Conservation (phyloP, 2,888 invertebrate species). For the Teinopalpus imperialis region DNA sequence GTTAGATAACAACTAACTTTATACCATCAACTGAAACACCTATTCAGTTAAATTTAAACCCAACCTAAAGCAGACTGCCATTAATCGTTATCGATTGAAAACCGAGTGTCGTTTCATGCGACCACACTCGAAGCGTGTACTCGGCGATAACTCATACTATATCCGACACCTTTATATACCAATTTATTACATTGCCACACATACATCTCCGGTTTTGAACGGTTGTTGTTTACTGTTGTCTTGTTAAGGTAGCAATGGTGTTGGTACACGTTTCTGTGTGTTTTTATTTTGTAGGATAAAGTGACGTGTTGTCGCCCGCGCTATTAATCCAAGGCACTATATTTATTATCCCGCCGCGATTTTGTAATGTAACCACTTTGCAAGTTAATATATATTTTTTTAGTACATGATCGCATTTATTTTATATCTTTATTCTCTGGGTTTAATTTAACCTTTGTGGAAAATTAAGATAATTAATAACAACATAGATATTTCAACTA, state of each 20-base stretch:
- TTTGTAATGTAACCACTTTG: constrained; percentile 17
- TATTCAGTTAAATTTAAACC: constrained; percentile 19
- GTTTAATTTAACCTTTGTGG: too few relatives aligned
- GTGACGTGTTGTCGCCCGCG: constrained; percentile 16
- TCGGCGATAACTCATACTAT: constrained; percentile 21
- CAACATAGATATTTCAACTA: too few relatives aligned
- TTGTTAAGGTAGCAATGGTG: constrained; percentile 19
- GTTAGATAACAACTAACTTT: constrained; percentile 11
- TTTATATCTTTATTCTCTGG: too few relatives aligned
- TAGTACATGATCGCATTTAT: constrained; percentile 2
- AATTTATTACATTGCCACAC: constrained; percentile 19
- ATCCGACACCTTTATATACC: constrained; percentile 25
- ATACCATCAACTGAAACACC: constrained; percentile 18
- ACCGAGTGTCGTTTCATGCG: constrained; percentile 20
- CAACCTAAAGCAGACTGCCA: constrained; percentile 15
- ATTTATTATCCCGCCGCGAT: constrained; percentile 19
- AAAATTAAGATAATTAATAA: too few relatives aligned
- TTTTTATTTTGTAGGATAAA: constrained; percentile 21
- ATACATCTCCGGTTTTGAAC: constrained; percentile 10
- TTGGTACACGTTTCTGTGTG: not conserved
- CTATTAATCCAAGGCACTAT: constrained; percentile 20
- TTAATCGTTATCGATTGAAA: constrained; percentile 26
- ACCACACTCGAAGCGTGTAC: constrained; percentile 24
- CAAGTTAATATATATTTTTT: constrained; percentile 14
- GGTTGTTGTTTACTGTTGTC: not conserved